These are phyloP conservation scores for Ailuropoda melanoleuca DNA, from an alignment of 2,113 vertebrate species.

Conservation along the genomic window DNA sequence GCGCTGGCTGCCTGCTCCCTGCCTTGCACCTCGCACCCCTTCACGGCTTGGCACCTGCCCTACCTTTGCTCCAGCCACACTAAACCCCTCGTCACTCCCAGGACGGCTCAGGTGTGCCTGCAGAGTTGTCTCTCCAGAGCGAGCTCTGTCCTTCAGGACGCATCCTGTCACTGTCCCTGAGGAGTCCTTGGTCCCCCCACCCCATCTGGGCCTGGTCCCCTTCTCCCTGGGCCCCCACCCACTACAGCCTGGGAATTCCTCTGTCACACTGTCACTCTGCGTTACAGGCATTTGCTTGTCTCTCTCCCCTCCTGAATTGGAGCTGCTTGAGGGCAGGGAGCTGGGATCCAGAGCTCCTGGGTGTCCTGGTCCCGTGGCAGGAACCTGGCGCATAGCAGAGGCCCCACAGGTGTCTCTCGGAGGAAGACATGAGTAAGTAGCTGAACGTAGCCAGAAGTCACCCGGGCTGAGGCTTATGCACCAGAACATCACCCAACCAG, in stretches of 20 bases:
- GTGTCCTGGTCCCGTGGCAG: fast-evolving
- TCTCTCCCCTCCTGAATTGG: neutral
- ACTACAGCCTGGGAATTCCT: neutral
- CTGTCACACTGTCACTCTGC: fast-evolving
- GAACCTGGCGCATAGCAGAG: neutral
- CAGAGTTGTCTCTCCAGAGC: fast-evolving
- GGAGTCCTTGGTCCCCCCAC: neutral
- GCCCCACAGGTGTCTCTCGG: fast-evolving
- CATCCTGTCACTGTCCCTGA: fast-evolving
- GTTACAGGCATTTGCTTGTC: neutral
- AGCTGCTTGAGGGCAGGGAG: neutral
- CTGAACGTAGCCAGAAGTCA: neutral
- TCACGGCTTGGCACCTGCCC: fast-evolving
- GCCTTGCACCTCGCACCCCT: fast-evolving
- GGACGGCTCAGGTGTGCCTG: neutral
- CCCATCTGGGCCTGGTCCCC: neutral
- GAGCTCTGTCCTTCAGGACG: neutral
- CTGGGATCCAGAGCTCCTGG: neutral
- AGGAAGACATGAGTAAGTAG: neutral
- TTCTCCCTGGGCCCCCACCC: neutral
- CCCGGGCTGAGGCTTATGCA: neutral
- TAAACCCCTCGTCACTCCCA: neutral
- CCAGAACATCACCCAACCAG: neutral
- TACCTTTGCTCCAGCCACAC: too few relatives aligned
- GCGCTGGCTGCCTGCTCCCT: fast-evolving